Evolutionary conservation across 2,888 invertebrate species (phyloP), one percentile per base, ranked within the genome.

Genomic region (Notodonta dromedarius): DNA sequence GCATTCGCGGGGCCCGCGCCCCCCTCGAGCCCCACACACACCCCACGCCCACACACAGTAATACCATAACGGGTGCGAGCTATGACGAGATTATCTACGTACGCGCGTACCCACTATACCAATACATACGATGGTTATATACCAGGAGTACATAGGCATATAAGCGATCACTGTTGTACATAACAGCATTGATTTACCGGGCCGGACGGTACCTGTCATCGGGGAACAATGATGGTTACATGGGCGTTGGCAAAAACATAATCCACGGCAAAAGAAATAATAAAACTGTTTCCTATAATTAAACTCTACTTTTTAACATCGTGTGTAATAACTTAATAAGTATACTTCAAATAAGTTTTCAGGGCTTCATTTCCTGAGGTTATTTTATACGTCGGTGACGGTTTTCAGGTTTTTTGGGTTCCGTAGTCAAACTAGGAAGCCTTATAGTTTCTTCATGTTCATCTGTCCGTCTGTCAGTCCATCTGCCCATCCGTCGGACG

Each of bases 61-160:
- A 93, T 93, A 90, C 92, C 93, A 93, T 93, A 93, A 91, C 92
- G 91, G 93, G 92, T 86, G 91, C 89, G 88, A 88, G 90, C 91
- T 93, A 93, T 93, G 92, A 93, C 91, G 93, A 92, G 93, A 93
- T 93, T 93, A 93, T 93, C 87, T 90, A 90, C 90, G 84, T 90
- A 90, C 87, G 87, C 84, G 87, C 88, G 88, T 89, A 86, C 78
- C 78, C 79, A 82, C 85, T 84, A 87, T 86, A 86, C 83, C 84
- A 83, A 79, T 85, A 88, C 88, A 86, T 80, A 82, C 85, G 82
- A 70, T 76, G 83, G 71, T 71, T 90, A 91, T 93, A 77, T 93
- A 89, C 86, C 74, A 71, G 79, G 67, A 80, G 82, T 85, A 90
- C 83, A 90, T 89, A 84, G 73, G 84, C 79, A 87, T 77, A 87